Percentiles rank a stretch among this genome's conserved stretches.
Conservation (phyloP, 2,113 vertebrate species). For the Oophaga pumilio region DNA sequence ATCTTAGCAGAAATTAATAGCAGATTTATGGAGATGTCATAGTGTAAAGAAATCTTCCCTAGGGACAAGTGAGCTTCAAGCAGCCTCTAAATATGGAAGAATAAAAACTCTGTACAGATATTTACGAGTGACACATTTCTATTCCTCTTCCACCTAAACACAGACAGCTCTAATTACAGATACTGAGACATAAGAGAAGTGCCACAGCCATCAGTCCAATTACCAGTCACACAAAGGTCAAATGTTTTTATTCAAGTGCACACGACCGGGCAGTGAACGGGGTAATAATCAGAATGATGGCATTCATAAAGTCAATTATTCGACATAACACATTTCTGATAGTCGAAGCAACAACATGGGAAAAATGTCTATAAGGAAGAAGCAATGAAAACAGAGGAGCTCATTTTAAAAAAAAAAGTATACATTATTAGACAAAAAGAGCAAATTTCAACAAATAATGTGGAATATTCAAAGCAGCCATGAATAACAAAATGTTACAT, state of each 20-base stretch:
- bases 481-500: neutral
- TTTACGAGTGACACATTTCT: conserved; percentile 16
- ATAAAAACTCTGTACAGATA: neutral
- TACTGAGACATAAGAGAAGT: conserved; percentile 51
- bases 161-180: conserved; percentile 48
- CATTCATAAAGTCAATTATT: conserved; percentile 52
- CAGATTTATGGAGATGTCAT: neutral
- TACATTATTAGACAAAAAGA: neutral
- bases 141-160: conserved; percentile 36
- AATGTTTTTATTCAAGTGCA: conserved; percentile 47
- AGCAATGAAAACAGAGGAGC: neutral
- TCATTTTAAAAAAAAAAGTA: neutral
- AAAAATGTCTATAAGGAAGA: neutral
- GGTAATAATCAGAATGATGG: conserved; percentile 49
- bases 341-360: conserved; percentile 1
- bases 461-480: neutral
- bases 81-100: neutral
- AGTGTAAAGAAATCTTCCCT: neutral
- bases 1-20: neutral
- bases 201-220: conserved; percentile 41
- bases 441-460: neutral
- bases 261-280: conserved; percentile 25
- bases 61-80: neutral
- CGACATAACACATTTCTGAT: conserved; percentile 30
- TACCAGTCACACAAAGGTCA: conserved; percentile 53